Percentiles rank a stretch among this genome's conserved stretches.
Conservation (phyloP, 2,113 vertebrate genomes). For the Notothenia rossii region DNA sequence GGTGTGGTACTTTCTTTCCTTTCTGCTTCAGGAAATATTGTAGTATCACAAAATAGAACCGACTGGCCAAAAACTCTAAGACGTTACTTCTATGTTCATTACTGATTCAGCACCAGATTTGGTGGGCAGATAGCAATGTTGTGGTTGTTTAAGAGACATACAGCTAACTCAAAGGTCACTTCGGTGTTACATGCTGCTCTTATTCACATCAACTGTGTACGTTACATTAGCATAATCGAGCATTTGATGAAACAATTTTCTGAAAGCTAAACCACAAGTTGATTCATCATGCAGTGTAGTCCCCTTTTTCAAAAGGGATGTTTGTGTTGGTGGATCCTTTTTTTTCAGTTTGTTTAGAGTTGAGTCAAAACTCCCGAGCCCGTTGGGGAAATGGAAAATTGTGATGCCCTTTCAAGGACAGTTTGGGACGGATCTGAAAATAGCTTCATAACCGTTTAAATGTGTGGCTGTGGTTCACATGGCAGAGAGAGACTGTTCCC, state of each 20-base stretch:
- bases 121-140: not conserved
- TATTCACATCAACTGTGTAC: slow-evolving; percentile 20
- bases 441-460: slow-evolving; percentile 57
- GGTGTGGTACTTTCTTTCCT: not conserved
- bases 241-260: slow-evolving; percentile 23
- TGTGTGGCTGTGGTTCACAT: slow-evolving; percentile 45
- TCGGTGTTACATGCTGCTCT: slow-evolving; percentile 2
- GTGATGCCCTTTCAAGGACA: slow-evolving; percentile 63
- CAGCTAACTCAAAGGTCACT: not conserved
- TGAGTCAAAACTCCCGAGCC: slow-evolving; percentile 38
- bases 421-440: slow-evolving; percentile 69
- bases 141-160: no score
- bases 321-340: slow-evolving; percentile 43
- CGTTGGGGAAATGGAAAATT: slow-evolving; percentile 64
- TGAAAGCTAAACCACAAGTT: slow-evolving; percentile 11
- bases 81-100: not conserved
- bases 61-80: not conserved
- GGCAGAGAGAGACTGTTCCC: slow-evolving; percentile 42
- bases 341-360: slow-evolving; percentile 9
- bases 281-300: slow-evolving; percentile 15
- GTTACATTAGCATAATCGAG: slow-evolving; percentile 9
- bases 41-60: not conserved
- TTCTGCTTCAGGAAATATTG: not conserved
- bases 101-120: not conserved
- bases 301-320: slow-evolving; percentile 29